phyloP scores from a whole-genome alignment of 2,888 invertebrate genomes.

The Troides oblongomaculatus region DNA sequence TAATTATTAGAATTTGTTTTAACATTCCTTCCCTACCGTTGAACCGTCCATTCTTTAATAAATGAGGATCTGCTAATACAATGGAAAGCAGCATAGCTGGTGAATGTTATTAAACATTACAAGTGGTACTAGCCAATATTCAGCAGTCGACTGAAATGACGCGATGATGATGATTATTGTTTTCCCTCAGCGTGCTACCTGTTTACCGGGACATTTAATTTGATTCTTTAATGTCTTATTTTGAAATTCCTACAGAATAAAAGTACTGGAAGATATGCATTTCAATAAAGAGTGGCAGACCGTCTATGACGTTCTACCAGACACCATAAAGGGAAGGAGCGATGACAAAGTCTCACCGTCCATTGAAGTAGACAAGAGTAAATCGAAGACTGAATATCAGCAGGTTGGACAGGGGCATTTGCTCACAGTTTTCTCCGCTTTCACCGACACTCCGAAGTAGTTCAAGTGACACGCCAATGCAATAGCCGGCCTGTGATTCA shows the following conservation, averaged over 20 bases:
- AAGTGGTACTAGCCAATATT: too few relatives aligned
- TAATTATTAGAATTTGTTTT: too few relatives aligned
- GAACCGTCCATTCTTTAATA: too few relatives aligned
- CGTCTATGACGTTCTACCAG: conserved; percentile 51
- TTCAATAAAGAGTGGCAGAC: conserved; percentile 67
- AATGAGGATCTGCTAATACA: too few relatives aligned
- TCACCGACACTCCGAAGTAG: conserved; percentile 35
- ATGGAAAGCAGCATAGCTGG: too few relatives aligned
- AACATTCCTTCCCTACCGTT: too few relatives aligned
- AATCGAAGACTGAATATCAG: neutral
- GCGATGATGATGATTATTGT: too few relatives aligned
- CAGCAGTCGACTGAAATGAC: too few relatives aligned
- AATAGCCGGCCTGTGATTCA: too few relatives aligned
- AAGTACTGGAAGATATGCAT: conserved; percentile 52
- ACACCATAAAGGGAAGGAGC: conserved; percentile 38
- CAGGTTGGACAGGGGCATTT: conserved; percentile 35
- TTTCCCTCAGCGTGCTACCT: too few relatives aligned
- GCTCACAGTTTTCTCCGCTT: conserved; percentile 53
- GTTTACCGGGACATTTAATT: too few relatives aligned
- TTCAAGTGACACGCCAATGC: neutral
- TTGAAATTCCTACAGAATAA: conserved; percentile 47
- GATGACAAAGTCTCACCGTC: neutral
- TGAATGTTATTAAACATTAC: too few relatives aligned
- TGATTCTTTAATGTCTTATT: neutral
- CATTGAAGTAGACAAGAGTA: neutral